Percentiles rank a stretch among this genome's conserved stretches.
phyloP scores from a whole-genome alignment of 2,113 vertebrate species.

The Corvus cornix region DNA sequence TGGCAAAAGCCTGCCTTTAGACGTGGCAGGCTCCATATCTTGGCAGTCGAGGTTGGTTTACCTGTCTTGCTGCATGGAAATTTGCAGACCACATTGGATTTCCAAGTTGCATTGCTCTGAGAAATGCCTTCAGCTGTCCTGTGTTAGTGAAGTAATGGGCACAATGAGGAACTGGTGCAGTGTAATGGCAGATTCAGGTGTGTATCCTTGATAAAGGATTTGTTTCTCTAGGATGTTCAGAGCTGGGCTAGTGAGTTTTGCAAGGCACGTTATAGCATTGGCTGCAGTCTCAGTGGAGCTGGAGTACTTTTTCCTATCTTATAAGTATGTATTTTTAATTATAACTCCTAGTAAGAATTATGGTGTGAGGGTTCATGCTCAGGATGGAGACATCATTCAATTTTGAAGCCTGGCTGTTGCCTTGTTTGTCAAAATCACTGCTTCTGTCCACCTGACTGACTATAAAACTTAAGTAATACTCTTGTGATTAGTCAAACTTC shows the following conservation, averaged over 20 bases:
- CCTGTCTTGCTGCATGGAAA: not conserved
- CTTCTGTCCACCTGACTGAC: not conserved
- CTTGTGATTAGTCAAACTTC: not conserved
- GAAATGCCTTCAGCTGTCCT: not conserved
- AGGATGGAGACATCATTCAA: not conserved
- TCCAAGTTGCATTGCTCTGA: not conserved
- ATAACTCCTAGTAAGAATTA: not conserved
- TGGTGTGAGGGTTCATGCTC: not conserved
- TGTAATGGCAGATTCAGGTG: not conserved
- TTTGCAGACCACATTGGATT: not conserved
- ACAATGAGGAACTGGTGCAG: not conserved
- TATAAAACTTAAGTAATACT: not conserved
- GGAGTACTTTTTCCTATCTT: not conserved
- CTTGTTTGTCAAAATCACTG: not conserved
- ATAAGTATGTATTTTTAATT: not conserved
- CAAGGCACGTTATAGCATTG: not conserved
- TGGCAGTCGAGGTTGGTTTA: fast-evolving
- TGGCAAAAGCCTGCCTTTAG: not conserved
- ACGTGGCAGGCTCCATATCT: not conserved
- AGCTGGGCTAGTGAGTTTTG: not conserved
- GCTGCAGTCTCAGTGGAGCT: not conserved
- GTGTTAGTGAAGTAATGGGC: not conserved
- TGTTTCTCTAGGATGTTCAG: not conserved
- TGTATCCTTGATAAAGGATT: not conserved
- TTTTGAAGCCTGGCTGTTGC: not conserved